Evolutionary conservation across 1,140 invertebrate species (phyloP).

Genomic region (Drosophila fuyamai): DNA sequence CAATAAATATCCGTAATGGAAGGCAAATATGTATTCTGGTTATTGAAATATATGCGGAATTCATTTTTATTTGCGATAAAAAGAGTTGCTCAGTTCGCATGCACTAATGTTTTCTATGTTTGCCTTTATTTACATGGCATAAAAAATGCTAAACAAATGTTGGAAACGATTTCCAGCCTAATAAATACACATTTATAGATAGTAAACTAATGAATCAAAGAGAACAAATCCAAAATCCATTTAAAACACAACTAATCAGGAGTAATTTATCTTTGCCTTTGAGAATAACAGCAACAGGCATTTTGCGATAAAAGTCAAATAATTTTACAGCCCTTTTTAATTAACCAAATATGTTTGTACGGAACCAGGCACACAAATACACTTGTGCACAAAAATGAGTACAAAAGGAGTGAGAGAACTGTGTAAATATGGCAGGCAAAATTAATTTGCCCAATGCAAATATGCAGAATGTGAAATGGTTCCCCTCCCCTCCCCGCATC

Average conservation of each 20-base stretch:
- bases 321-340: conserved; percentile 41
- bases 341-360: conserved; percentile 49
- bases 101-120: not conserved
- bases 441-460: conserved; percentile 55
- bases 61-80: conserved; percentile 1
- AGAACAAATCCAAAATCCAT: not conserved
- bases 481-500: too few species aligned
- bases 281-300: conserved; percentile 22
- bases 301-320: conserved; percentile 37
- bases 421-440: conserved; percentile 47
- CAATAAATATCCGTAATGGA: conserved; percentile 26
- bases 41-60: not conserved
- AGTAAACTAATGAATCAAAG: not conserved
- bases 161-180: not conserved
- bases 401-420: conserved; percentile 1
- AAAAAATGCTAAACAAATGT: not conserved
- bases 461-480: conserved; percentile 40
- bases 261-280: conserved; percentile 1
- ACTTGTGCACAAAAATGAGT: conserved; percentile 8
- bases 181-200: not conserved
- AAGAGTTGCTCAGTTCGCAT: not conserved
- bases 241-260: not conserved
- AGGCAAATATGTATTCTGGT: conserved; percentile 5
- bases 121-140: conserved; percentile 5
- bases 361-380: conserved; percentile 27